phyloP scores from a whole-genome alignment of 2,113 vertebrate genomes.

The Actenoides lindsayi region DNA sequence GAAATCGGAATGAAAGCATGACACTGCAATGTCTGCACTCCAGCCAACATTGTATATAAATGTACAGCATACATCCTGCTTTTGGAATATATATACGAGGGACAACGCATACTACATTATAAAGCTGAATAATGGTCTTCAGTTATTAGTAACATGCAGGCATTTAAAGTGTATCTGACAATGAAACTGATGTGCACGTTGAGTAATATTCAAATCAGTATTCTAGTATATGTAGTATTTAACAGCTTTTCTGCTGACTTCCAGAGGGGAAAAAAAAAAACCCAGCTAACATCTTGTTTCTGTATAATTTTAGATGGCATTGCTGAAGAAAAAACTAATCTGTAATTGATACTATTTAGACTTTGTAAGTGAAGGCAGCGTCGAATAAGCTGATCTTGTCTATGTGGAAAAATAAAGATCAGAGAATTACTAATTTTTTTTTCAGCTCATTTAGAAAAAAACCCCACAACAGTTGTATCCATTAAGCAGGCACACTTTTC shows the following conservation, averaged over 20 bases:
- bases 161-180: conserved; percentile 66
- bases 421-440: conserved; percentile 65
- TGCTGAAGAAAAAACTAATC: conserved; percentile 61
- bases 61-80: conserved; percentile 76
- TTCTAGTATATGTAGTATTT: conserved; percentile 72
- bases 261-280: conserved; percentile 26
- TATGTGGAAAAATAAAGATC: conserved; percentile 76
- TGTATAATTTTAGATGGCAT: conserved; percentile 69
- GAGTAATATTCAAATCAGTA: conserved; percentile 65
- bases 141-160: conserved; percentile 65
- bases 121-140: conserved; percentile 49
- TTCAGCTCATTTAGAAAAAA: conserved; percentile 61
- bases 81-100: conserved; percentile 69
- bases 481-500: not conserved
- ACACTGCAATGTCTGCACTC: conserved; percentile 75
- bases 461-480: not conserved
- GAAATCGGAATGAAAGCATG: conserved; percentile 83
- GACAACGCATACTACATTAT: conserved; percentile 60
- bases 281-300: conserved; percentile 42
- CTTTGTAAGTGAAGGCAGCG: conserved; percentile 62
- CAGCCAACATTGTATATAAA: conserved; percentile 70
- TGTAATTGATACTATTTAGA: conserved; percentile 67
- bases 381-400: conserved; percentile 47
- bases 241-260: conserved; percentile 70
- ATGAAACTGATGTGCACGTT: conserved; percentile 76